Evolutionary conservation across 2,113 vertebrate species (phyloP), one percentile per base, ranked within the genome.

Genomic region (Xiphophorus couchianus): DNA sequence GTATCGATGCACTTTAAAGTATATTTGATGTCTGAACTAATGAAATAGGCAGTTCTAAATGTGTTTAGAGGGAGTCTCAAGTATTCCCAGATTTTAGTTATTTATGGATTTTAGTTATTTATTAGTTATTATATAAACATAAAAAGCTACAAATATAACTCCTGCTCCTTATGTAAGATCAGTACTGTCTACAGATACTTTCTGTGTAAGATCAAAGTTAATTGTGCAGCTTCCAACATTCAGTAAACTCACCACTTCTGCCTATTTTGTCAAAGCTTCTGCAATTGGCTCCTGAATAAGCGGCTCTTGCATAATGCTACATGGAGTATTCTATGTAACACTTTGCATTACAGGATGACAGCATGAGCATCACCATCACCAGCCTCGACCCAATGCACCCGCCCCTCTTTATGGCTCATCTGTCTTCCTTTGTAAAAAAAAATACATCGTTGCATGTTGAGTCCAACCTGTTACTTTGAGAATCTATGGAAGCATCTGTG

Each of bases 401-500:
- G 0, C 29, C 58, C 66, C 48, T 60, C 78, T 3, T 37, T 64
- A 54, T 69, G 65, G 70, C 30, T 71, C 28, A 67, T 63, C 39
- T 73, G 28, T 73, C 63, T 29, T 39, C 58, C 29, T 64, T 66
- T 62, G 19, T 71, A 78, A 68, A 78, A 28, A 28, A 28, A 68
- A 62, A 75, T 17, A 39, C 77, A 71, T 58, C 29, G 63, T 84
- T 37, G 75, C 58, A 14, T 14, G 27, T 35, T 14, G 0, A 44
- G 33, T 3, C 0, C 3, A 63, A 29, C 2, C 44, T 67, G 78
- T 74, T 74, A 69, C 67, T 73, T 29, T 31, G 67, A 71, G 65
- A 71, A 69, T 51, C 33, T 73, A 67, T 70, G 22, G 1, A 35
- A 79, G 65, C 35, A 61, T 67, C 61, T 71, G 60, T 66, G 73